A percentile compares a stretch with the other conserved stretches of the same genome.
These are phyloP conservation scores for Apostichopus japonicus DNA, from an alignment of 35 echinoderm and acorn worm genomes.

Conservation along the genomic window DNA sequence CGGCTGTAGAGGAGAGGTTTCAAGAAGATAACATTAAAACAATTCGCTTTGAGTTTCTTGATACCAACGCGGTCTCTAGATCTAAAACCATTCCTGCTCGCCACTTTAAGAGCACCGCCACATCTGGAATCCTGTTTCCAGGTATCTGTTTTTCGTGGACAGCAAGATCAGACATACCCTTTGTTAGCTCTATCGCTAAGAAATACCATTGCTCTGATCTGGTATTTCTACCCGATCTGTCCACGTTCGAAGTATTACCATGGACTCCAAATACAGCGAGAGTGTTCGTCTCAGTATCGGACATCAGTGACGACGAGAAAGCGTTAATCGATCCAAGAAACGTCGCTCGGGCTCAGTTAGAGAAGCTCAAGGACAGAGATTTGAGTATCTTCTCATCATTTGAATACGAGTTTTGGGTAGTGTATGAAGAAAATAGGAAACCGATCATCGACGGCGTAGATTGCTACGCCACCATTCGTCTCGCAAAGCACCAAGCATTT, in stretches of 20 bases:
- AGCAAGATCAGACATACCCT: not conserved
- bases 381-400: constrained; percentile 36
- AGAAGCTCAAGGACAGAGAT: constrained; percentile 53
- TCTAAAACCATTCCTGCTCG: constrained; percentile 20
- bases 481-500: constrained; percentile 53
- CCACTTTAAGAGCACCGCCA: not conserved
- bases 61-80: not conserved
- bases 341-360: constrained; percentile 73
- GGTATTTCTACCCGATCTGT: constrained; percentile 56
- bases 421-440: constrained; percentile 63
- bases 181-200: not conserved
- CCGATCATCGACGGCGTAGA: constrained; percentile 67
- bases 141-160: not conserved
- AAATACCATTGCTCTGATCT: constrained; percentile 8
- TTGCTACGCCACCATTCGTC: constrained; percentile 65
- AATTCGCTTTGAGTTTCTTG: constrained; percentile 13
- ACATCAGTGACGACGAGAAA: not conserved
- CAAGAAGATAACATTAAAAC: not conserved
- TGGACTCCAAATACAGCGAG: constrained; percentile 62
- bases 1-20: not conserved
- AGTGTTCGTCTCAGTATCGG: constrained; percentile 42
- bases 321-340: constrained; percentile 43
- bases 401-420: constrained; percentile 88
- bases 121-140: not conserved
- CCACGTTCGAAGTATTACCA: constrained; percentile 65